Evolutionary conservation across 2,888 invertebrate species (phyloP).

Genomic region (Drosophila infuscata): DNA sequence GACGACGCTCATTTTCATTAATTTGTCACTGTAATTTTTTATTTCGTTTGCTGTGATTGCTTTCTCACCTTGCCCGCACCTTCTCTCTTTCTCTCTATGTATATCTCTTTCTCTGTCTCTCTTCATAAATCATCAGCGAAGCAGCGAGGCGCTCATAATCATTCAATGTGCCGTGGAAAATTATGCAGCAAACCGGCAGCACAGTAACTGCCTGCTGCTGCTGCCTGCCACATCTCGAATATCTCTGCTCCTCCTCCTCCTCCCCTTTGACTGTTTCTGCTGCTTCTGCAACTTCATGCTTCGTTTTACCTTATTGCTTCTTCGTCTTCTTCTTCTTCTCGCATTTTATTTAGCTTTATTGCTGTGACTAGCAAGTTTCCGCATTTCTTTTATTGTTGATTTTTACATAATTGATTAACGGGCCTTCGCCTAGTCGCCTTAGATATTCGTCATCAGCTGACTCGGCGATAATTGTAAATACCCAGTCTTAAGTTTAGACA

Average conservation of each 20-base stretch:
- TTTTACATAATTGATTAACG: constrained; percentile 73
- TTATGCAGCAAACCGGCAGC: constrained; percentile 56
- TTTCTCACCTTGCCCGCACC: neutral
- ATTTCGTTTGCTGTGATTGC: constrained; percentile 31
- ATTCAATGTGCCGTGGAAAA: constrained; percentile 75
- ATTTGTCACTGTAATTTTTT: constrained; percentile 70
- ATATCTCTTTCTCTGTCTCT: neutral
- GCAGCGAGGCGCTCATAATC: constrained; percentile 66
- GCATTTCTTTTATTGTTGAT: constrained; percentile 46
- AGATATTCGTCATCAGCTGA: constrained; percentile 9
- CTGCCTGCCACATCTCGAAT: neutral
- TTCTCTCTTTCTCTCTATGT: neutral
- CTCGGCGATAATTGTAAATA: neutral
- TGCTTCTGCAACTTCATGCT: neutral
- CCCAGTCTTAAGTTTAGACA: neutral
- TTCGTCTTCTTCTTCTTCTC: constrained; percentile 13
- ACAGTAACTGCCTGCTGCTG: neutral
- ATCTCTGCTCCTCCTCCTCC: neutral
- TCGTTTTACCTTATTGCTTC: neutral
- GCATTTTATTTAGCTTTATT: constrained; percentile 58
- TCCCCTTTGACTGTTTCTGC: neutral
- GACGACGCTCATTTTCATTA: constrained; percentile 55
- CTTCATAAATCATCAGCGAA: constrained; percentile 58
- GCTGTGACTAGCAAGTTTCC: constrained; percentile 60
- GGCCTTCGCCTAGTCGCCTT: constrained; percentile 26